Conservation (phyloP, 2,113 vertebrate genomes). For the Camelus dromedarius region DNA sequence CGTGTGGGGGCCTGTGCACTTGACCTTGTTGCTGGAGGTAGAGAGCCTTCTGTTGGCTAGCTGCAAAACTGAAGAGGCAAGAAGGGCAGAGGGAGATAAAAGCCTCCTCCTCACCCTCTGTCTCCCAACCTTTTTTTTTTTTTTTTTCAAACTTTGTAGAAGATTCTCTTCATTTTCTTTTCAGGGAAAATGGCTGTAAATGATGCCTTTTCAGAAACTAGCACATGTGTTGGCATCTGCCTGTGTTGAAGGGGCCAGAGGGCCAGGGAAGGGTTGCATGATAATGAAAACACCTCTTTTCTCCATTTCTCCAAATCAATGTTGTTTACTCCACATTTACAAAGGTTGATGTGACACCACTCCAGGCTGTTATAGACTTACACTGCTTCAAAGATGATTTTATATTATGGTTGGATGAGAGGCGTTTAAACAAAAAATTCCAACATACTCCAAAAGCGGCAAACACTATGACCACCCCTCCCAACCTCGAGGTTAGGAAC, state of each 20-base stretch:
- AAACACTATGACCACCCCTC: background rate
- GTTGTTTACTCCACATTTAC: constrained; percentile 39
- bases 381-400: constrained; percentile 53
- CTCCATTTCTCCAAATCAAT: constrained; percentile 32
- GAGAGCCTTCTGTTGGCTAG: background rate
- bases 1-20: background rate
- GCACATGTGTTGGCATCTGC: background rate
- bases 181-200: constrained; percentile 59
- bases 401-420: background rate
- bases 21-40: constrained; percentile 65
- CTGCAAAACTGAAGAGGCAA: background rate
- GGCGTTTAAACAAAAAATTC: background rate
- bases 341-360: constrained; percentile 47
- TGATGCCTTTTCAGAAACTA: constrained; percentile 21
- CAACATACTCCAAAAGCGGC: constrained; percentile 6
- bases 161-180: constrained; percentile 66
- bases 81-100: background rate
- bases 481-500: background rate
- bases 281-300: constrained; percentile 44
- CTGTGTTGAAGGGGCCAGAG: background rate
- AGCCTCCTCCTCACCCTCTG: background rate
- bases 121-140: constrained; percentile 33
- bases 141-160: constrained; percentile 32
- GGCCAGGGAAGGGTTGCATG: background rate
- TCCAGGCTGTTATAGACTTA: constrained; percentile 36